phyloP scores from a whole-genome alignment of 2,888 invertebrate genomes.

The Drosophila flavopinicola region DNA sequence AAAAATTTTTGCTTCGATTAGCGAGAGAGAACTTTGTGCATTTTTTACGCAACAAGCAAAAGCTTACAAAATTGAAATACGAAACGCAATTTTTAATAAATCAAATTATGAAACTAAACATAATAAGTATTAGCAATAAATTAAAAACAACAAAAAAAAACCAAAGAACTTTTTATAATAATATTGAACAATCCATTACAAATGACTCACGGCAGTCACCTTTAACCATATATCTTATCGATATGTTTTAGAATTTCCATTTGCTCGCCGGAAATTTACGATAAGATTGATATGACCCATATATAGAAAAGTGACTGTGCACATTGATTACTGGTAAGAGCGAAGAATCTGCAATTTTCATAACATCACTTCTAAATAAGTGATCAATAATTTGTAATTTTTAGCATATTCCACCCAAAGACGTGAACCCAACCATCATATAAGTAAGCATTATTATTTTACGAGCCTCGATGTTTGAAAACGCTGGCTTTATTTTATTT shows the following conservation, averaged over 20 bases:
- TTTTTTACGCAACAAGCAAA: constrained; percentile 76
- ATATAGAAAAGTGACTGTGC: neutral
- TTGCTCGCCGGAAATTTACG: neutral
- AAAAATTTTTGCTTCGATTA: constrained; percentile 78
- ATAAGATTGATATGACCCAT: constrained; percentile 2
- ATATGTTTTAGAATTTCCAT: neutral
- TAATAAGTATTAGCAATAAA: constrained; percentile 76
- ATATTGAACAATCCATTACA: constrained; percentile 1
- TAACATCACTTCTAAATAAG: too few relatives aligned
- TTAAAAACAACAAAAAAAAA: constrained; percentile 45
- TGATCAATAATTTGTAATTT: too few relatives aligned
- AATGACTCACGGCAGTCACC: neutral
- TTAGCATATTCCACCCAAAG: too few relatives aligned
- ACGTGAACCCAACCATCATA: too few relatives aligned
- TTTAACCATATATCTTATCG: constrained; percentile 37
- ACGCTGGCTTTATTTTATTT: constrained; percentile 33
- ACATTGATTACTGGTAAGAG: neutral
- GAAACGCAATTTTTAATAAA: constrained; percentile 79
- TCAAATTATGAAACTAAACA: constrained; percentile 75
- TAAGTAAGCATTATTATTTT: neutral
- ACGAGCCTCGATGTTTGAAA: constrained; percentile 1
- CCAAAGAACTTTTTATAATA: constrained; percentile 4
- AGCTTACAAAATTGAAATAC: constrained; percentile 78
- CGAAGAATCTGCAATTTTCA: too few relatives aligned
- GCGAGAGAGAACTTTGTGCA: constrained; percentile 72